phyloP scores from a whole-genome alignment of 2,888 invertebrate genomes.

The Pollenia labialis region DNA sequence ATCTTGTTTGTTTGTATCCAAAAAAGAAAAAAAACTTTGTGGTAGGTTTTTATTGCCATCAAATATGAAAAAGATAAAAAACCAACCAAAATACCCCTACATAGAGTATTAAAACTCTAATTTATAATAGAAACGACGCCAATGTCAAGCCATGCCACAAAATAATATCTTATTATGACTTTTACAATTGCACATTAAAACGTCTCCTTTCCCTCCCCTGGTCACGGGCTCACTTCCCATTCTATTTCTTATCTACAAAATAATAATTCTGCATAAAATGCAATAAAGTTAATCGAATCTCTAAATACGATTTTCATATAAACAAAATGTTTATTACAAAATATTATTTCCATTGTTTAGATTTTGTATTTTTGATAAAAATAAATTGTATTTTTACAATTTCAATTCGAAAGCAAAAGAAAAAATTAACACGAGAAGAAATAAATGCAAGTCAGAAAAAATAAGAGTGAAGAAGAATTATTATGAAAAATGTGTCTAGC shows the following conservation, averaged over 20 bases:
- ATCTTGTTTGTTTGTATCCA: conserved; percentile 1
- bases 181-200: conserved; percentile 8
- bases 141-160: conserved; percentile 47
- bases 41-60: conserved; percentile 47
- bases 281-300: conserved; percentile 60
- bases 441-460: conserved; percentile 2
- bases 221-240: background rate
- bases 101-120: conserved; percentile 14
- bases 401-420: conserved; percentile 37
- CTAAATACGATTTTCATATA: conserved; percentile 29
- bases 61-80: conserved; percentile 27
- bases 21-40: conserved; percentile 8
- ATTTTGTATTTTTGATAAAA: conserved; percentile 56
- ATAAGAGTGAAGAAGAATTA: conserved; percentile 28
- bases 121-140: conserved; percentile 55
- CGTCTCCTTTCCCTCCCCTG: background rate
- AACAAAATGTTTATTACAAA: conserved; percentile 33
- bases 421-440: background rate
- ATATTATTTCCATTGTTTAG: conserved; percentile 50
- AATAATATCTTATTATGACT: conserved; percentile 36
- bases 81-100: conserved; percentile 22
- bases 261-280: conserved; percentile 9
- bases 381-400: conserved; percentile 64
- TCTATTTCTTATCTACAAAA: background rate
- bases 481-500: conserved; percentile 73